Base-by-base conservation (phyloP, 2,888 invertebrate genomes). In the Physocephala rufipes region DNA sequence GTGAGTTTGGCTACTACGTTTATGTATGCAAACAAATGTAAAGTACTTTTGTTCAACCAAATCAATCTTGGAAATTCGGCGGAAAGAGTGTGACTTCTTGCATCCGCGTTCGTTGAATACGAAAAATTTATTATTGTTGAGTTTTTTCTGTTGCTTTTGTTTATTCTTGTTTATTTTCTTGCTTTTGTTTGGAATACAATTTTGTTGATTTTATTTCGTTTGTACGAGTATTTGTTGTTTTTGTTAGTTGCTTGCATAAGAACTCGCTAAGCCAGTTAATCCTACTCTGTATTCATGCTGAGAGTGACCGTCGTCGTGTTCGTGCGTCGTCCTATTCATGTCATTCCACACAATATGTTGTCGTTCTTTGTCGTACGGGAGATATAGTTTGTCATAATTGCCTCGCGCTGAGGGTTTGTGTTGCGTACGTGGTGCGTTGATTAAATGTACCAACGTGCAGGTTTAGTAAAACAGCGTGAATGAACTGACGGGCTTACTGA, bases 61-160 rank as follows among this genome's bases (percentile, higher is more conserved):
- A 58, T 58, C 15, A 16, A 58, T 58, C 58, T 58, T 58, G 28
- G 58, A 58, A 58, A 24, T 58, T 58, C 26, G 58, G n/a, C n/a
- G n/a, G 24, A 58, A 36, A 36, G 36, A 36, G 28, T 58, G 58
- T 28, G 58, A 53, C 28, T 5, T 13, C 5, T 51, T 55, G 53
- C 24, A 9, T 36, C 36, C 36, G 36, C 36, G 36, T 36, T 36
- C 36, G 36, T 36, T 36, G 36, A 36, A 36, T 36, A 9, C 36
- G 9, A 9, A 36, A 7, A 36, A 36, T 36, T 4, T 9, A 7
- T 36, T 2, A 5, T 1, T 49, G 5, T 55, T 55, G 19, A 36
- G 21, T 55, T 55, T 49, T 55, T 19, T 24, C 28, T 58, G 58
- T 58, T 58, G 58, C 24, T 53, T 12, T 49, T 49, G 24, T 58